A percentile compares a stretch with the other conserved stretches of the same genome.
These are phyloP conservation scores for Plebejus argus DNA, from an alignment of 2,888 invertebrate species.

Conservation along the genomic window DNA sequence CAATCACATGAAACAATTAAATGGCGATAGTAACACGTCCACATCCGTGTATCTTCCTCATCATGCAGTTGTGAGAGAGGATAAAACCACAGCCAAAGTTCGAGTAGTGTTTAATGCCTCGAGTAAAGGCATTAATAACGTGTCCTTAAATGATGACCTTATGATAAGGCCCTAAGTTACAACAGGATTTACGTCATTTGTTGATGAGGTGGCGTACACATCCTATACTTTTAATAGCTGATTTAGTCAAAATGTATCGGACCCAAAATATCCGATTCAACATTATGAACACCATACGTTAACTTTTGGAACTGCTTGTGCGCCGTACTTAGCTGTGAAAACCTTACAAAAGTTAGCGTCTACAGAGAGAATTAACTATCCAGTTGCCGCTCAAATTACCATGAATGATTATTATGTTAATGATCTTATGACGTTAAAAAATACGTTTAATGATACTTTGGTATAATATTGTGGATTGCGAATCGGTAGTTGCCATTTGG, in stretches of 20 bases:
- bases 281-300: constrained; percentile 38
- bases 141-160: neutral
- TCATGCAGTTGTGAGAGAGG: constrained; percentile 39
- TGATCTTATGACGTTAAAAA: too few relatives aligned
- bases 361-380: neutral
- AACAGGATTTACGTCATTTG: constrained; percentile 29
- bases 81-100: constrained; percentile 28
- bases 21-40: constrained; percentile 28
- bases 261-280: constrained; percentile 25
- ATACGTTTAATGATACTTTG: too few relatives aligned
- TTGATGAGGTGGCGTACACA: neutral
- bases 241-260: constrained; percentile 4
- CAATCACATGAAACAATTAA: constrained; percentile 37
- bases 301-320: constrained; percentile 43
- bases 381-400: neutral
- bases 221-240: neutral
- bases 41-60: constrained; percentile 38
- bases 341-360: constrained; percentile 37
- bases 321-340: constrained; percentile 42
- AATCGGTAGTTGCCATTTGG: too few relatives aligned
- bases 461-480: too few relatives aligned
- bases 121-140: neutral
- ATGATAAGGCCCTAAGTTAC: neutral
- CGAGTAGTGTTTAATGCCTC: neutral
- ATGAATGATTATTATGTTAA: neutral